Conservation (phyloP, 2,797 vertebrate genomes). For the Moxostoma hubbsi region DNA sequence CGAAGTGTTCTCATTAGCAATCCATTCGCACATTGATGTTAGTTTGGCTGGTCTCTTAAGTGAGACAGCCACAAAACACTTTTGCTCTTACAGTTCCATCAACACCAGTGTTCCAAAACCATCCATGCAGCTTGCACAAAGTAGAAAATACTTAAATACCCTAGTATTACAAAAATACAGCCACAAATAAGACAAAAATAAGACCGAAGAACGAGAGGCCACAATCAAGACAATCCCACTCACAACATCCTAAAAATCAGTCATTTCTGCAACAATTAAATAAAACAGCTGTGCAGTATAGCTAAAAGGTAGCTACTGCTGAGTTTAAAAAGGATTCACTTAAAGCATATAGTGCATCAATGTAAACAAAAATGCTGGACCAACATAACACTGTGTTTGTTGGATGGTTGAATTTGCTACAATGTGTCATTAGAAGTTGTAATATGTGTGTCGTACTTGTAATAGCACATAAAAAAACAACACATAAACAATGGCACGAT, state of each 20-base stretch:
- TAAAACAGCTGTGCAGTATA: conserved; percentile 32
- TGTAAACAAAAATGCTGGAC: conserved; percentile 53
- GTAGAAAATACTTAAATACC: conserved; percentile 9
- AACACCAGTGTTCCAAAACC: conserved; percentile 13
- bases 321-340: conserved; percentile 32
- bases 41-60: neutral
- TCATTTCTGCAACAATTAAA: conserved; percentile 42
- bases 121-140: conserved; percentile 1
- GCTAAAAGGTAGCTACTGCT: conserved; percentile 4
- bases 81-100: conserved; percentile 20
- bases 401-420: conserved; percentile 35
- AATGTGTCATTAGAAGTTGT: conserved; percentile 17
- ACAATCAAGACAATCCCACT: conserved; percentile 30
- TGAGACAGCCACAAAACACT: conserved; percentile 3
- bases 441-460: conserved; percentile 16
- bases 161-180: conserved; percentile 28
- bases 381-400: conserved; percentile 25
- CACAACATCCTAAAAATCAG: conserved; percentile 48
- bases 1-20: neutral
- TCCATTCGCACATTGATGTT: neutral
- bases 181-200: neutral
- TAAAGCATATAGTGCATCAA: conserved; percentile 46
- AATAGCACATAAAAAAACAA: neutral
- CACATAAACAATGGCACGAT: conserved; percentile 55
- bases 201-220: neutral